phyloP scores from a whole-genome alignment of 2,113 vertebrate species.

The Pangasianodon hypophthalmus region DNA sequence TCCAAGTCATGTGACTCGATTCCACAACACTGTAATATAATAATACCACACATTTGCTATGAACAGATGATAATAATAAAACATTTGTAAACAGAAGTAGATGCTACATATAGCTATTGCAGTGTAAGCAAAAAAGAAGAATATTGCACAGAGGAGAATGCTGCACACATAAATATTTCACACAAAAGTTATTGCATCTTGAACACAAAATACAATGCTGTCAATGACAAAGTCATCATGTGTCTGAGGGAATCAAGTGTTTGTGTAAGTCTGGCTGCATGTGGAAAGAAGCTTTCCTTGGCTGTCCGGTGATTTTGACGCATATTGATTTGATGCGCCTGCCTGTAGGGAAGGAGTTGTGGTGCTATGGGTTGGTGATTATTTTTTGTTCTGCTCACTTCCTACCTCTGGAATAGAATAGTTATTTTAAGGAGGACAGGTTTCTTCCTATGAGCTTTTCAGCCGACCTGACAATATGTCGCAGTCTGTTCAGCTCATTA shows the following conservation, averaged over 20 bases:
- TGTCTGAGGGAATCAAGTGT: background rate
- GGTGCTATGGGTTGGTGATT: background rate
- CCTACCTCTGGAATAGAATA: background rate
- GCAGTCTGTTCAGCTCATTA: conserved; percentile 2
- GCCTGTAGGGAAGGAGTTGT: background rate
- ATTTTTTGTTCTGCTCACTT: background rate
- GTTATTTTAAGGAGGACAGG: background rate
- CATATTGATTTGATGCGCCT: background rate
- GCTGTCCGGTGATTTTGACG: background rate
- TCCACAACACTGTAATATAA: background rate
- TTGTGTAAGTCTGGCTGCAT: background rate
- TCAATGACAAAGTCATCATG: background rate
- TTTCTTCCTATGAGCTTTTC: conserved; percentile 1
- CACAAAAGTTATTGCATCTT: background rate
- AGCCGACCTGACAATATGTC: background rate
- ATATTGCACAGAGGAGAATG: background rate
- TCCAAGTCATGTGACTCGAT: background rate
- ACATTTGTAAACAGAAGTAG: background rate
- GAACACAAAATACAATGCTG: background rate
- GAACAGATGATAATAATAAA: background rate
- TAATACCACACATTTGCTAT: background rate
- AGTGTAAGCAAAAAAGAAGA: background rate
- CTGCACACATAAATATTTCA: background rate
- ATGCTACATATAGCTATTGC: background rate
- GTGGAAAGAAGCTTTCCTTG: background rate